Evolutionary conservation across 1,140 invertebrate genomes (phyloP).

Genomic region (Zeugodacus cucurbitae): DNA sequence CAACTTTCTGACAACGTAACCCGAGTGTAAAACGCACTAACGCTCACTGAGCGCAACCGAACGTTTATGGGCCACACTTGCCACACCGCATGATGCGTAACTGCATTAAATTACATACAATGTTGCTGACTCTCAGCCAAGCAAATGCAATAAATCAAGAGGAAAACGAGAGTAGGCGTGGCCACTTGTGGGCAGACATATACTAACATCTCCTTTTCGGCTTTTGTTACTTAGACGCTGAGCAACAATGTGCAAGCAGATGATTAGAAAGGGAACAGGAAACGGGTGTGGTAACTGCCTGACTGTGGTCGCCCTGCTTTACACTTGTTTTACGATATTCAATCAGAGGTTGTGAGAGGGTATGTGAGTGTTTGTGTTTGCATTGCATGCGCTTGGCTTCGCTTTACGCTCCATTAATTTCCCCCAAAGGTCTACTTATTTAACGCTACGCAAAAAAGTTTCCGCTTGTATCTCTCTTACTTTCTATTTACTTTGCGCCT

Average conservation of each 20-base stretch:
- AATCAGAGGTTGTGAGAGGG: not conserved
- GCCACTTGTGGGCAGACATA: not conserved
- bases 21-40: too few species aligned
- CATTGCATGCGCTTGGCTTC: not conserved
- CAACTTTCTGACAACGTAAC: too few species aligned
- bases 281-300: not conserved
- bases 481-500: not conserved
- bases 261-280: not conserved
- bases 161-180: not conserved
- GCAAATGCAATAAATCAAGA: not conserved
- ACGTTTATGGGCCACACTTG: too few species aligned
- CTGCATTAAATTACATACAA: not conserved
- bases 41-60: too few species aligned
- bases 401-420: slow-evolving; percentile 56
- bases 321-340: not conserved
- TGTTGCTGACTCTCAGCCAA: not conserved
- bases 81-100: not conserved
- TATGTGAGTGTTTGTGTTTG: not conserved
- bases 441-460: not conserved
- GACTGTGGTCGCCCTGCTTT: not conserved
- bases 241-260: not conserved
- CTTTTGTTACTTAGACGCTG: not conserved
- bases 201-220: too few species aligned
- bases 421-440: slow-evolving; percentile 60
- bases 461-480: not conserved